Percentiles rank a stretch among this genome's conserved stretches.
Evolutionary conservation across 1,140 invertebrate species (phyloP).

Genomic region (Dendrolimus kikuchii): DNA sequence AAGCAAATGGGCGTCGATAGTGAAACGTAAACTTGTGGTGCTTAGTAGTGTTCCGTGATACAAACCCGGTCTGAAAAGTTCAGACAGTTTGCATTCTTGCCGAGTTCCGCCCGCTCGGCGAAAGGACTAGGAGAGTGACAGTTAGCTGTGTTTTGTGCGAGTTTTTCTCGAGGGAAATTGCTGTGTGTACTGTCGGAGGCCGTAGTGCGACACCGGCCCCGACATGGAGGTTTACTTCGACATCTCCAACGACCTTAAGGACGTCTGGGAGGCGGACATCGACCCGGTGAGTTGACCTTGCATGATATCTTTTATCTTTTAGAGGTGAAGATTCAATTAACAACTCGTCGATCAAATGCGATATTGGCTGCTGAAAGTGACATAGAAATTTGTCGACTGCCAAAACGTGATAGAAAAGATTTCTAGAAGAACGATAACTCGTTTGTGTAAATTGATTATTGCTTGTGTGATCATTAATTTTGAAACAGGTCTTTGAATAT

Average conservation of each 20-base stretch:
- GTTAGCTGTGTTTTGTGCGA: conserved; percentile 51
- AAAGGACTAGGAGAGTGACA: conserved; percentile 48
- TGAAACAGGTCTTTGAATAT: conserved; percentile 3
- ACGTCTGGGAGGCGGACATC: conserved; percentile 84
- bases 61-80: conserved; percentile 26
- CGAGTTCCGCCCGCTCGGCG: conserved; percentile 44
- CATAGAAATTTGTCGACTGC: no score
- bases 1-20: conserved; percentile 58
- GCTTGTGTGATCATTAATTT: not conserved
- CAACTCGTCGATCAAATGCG: conserved; percentile 2
- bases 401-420: not conserved
- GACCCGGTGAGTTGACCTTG: conserved; percentile 79
- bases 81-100: conserved; percentile 44
- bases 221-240: conserved; percentile 80
- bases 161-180: conserved; percentile 38
- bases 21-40: conserved; percentile 60
- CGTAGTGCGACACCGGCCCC: conserved; percentile 44
- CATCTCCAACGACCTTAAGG: conserved; percentile 79
- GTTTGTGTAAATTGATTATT: no score
- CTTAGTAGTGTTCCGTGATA: conserved; percentile 38
- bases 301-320: conserved; percentile 37
- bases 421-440: not conserved
- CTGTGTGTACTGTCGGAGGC: conserved; percentile 42
- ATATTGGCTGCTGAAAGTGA: not conserved
- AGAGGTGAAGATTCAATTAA: conserved; percentile 23